phyloP scores from a whole-genome alignment of 2,797 vertebrate genomes.

The Avahi laniger region DNA sequence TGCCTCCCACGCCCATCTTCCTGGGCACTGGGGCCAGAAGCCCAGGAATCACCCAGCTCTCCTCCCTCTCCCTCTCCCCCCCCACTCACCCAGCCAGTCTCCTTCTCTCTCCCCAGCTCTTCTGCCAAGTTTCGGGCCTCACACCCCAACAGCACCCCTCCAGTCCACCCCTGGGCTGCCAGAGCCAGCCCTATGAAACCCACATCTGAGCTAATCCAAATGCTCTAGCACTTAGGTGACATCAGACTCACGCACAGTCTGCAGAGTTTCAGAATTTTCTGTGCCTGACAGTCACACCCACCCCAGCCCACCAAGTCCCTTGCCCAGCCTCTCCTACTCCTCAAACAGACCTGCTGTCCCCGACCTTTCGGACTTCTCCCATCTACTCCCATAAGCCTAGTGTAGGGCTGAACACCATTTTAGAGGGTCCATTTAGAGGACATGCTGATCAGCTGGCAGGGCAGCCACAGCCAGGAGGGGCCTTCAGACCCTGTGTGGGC shows the following conservation, averaged over 20 bases:
- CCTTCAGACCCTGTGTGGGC: neutral
- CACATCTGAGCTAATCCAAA: neutral
- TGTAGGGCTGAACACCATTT: neutral
- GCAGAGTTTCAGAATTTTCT: neutral
- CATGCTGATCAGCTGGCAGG: neutral
- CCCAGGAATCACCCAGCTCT: neutral
- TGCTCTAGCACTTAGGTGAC: neutral
- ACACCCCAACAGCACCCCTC: neutral
- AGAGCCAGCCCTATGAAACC: neutral
- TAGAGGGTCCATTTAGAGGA: neutral
- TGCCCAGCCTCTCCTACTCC: neutral
- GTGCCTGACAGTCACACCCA: neutral
- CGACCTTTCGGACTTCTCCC: neutral
- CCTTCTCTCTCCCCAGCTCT: neutral
- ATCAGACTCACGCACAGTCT: neutral
- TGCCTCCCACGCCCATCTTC: neutral
- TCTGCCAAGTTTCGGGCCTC: neutral
- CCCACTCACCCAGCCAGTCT: no score
- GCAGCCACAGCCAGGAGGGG: neutral
- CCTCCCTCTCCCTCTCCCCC: neutral
- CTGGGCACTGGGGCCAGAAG: neutral
- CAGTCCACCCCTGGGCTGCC: neutral
- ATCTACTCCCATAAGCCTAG: neutral
- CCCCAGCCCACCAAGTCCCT: neutral
- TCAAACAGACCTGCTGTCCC: neutral